Conservation (phyloP, 2,888 invertebrate genomes). For the Quadriops clusia region DNA sequence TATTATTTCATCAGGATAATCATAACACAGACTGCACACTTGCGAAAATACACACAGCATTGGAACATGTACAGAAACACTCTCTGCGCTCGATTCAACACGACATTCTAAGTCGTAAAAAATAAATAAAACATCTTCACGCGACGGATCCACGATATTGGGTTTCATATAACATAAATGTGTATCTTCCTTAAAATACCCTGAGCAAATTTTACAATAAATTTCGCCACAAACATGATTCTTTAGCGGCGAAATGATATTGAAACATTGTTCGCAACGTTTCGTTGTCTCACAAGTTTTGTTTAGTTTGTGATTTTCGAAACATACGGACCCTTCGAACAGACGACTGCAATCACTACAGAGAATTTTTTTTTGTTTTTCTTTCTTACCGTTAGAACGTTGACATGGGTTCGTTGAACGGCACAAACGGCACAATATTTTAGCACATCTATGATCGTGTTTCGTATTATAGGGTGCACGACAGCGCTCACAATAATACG, state of each 20-base stretch:
- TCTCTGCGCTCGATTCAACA: conserved; percentile 9
- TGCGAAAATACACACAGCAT: conserved; percentile 16
- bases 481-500: conserved; percentile 10
- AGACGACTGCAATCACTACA: conserved; percentile 6
- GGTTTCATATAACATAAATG: too few species aligned
- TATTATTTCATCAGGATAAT: too few species aligned
- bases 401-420: too few species aligned
- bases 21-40: conserved; percentile 5
- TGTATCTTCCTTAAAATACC: too few species aligned
- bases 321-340: conserved; percentile 6
- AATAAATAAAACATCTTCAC: conserved; percentile 11
- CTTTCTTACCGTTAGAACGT: too few species aligned
- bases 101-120: conserved; percentile 15
- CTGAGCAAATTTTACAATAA: too few species aligned
- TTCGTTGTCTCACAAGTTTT: conserved; percentile 5
- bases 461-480: too few species aligned
- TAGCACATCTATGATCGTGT: too few species aligned
- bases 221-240: too few species aligned
- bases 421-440: too few species aligned
- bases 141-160: too few species aligned
- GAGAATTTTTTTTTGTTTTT: conserved; percentile 1
- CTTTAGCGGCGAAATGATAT: too few species aligned
- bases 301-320: conserved; percentile 8
- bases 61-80: conserved; percentile 9
- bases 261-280: conserved; percentile 2